A percentile compares a stretch with the other conserved stretches of the same genome.
Evolutionary conservation across 2,888 invertebrate genomes (phyloP).

Genomic region (Tachystola acroxantha): DNA sequence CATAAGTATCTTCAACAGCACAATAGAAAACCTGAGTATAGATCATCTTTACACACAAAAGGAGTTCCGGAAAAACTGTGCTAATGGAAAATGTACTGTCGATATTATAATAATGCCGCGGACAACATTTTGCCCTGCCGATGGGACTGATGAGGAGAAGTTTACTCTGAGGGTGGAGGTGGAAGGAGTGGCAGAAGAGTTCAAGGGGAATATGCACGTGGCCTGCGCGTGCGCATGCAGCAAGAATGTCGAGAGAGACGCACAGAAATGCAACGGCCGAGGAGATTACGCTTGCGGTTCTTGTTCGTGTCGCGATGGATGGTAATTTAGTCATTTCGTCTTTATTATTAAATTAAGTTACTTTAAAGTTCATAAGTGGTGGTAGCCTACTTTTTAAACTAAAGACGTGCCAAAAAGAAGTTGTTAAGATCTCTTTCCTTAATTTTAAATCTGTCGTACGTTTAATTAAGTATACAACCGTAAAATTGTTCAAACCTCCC

Average conservation of each 20-base stretch:
- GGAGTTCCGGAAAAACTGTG: conserved; percentile 14
- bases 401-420: no score
- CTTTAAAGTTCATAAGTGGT: no score
- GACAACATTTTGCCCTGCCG: conserved; percentile 37
- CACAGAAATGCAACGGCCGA: conserved; percentile 51
- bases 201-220: conserved; percentile 40
- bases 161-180: conserved; percentile 30
- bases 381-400: no score
- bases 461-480: no score
- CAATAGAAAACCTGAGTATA: conserved; percentile 21
- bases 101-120: conserved; percentile 7
- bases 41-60: conserved; percentile 9
- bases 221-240: conserved; percentile 55
- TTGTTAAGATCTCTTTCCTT: no score
- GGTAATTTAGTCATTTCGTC: conserved; percentile 37
- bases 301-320: conserved; percentile 74
- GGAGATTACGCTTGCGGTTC: conserved; percentile 80
- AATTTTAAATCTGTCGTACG: no score
- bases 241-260: conserved; percentile 37
- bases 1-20: conserved; percentile 28
- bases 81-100: conserved; percentile 21
- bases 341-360: no score
- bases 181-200: conserved; percentile 13
- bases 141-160: conserved; percentile 29
- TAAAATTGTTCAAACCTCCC: no score